Conservation (phyloP, 2,888 invertebrate species). For the Mimachlamys varia region DNA sequence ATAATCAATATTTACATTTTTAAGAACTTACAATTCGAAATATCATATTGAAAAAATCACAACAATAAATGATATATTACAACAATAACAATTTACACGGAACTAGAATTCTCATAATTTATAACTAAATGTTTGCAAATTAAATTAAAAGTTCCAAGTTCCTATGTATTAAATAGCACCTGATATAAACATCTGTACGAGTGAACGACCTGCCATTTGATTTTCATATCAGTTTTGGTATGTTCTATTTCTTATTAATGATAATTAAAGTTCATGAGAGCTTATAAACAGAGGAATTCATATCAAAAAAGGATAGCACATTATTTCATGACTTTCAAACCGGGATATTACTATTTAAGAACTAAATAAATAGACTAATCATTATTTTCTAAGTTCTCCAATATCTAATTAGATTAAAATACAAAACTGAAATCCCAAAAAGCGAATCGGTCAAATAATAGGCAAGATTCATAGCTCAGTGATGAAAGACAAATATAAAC, state of each 20-base stretch:
- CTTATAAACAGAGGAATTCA: too few species aligned
- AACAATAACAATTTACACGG: conserved; percentile 4
- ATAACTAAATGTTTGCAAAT: conserved; percentile 19
- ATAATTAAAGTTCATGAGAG: not conserved
- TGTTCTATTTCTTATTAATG: not conserved
- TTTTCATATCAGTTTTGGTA: not conserved
- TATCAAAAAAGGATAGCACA: too few species aligned
- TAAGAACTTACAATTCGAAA: not conserved
- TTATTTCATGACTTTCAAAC: not conserved
- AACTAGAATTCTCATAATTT: not conserved
- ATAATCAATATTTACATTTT: conserved; percentile 24
- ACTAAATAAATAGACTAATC: not conserved
- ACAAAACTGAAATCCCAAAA: not conserved
- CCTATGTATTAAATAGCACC: conserved; percentile 20
- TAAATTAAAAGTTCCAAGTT: not conserved
- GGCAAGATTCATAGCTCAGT: not conserved
- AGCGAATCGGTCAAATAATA: not conserved
- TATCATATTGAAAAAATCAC: conserved; percentile 27
- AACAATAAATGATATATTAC: conserved; percentile 27
- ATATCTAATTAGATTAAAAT: not conserved
- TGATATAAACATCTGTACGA: not conserved
- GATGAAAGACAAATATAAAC: conserved; percentile 29
- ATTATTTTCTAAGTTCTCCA: not conserved
- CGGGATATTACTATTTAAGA: not conserved
- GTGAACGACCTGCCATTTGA: conserved; percentile 4